Evolutionary conservation across 2,797 vertebrate species (phyloP).

Genomic region (Periparus ater): DNA sequence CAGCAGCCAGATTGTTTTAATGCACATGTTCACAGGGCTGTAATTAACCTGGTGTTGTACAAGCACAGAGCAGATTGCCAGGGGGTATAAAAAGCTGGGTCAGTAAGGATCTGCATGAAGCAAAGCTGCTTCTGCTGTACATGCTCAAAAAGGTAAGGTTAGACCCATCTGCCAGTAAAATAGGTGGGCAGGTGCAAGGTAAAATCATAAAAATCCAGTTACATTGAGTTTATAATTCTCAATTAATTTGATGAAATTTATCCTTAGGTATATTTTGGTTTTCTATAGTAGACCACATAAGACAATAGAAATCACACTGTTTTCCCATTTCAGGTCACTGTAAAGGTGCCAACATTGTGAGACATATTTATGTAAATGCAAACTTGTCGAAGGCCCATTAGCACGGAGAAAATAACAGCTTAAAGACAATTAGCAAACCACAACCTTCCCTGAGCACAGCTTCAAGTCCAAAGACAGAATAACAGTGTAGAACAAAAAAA

Average conservation of each 20-base stretch:
- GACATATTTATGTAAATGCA: neutral
- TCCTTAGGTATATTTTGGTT: neutral
- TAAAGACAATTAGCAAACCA: neutral
- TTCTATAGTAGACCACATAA: neutral
- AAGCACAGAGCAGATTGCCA: neutral
- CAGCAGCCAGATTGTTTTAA: neutral
- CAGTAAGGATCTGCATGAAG: neutral
- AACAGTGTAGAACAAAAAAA: neutral
- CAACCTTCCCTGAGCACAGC: neutral
- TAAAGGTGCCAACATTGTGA: neutral
- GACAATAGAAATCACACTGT: neutral
- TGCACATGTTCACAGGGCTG: neutral
- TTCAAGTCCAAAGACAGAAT: neutral
- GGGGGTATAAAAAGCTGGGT: neutral
- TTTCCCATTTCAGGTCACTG: neutral
- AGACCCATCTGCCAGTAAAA: neutral
- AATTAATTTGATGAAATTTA: neutral
- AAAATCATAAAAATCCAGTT: neutral
- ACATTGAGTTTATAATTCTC: neutral
- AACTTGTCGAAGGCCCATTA: neutral
- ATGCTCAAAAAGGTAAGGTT: neutral
- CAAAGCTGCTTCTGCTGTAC: neutral
- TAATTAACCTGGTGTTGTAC: neutral
- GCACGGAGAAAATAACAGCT: neutral
- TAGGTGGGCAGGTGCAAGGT: neutral